Base-by-base conservation (phyloP, 35 echinoderm and acorn worm species). In the Stichopus chloronotus region DNA sequence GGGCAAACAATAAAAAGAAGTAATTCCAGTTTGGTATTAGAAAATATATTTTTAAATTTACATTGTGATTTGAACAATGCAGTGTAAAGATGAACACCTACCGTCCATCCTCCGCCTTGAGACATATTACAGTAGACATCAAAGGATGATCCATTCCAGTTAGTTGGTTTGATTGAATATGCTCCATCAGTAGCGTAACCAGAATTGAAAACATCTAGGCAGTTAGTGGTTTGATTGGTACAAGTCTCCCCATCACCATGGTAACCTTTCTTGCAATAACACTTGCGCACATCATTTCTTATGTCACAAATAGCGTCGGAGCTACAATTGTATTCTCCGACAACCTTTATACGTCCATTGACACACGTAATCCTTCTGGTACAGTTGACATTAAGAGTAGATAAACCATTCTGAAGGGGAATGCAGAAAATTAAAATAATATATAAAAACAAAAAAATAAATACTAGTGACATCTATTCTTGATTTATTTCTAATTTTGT, bases 111-210 rank as follows among this genome's bases (percentile, higher is more conserved):
- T 55, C 80, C 80, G 5, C 52, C 52, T 16, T 53, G 9, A 57
- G 52, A 43, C 80, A 83, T 83, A 12, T 55, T n/a, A 83, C 80
- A 83, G 80, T 19, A 83, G 0, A 83, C 80, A 8, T 56, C 55
- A 83, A 83, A 83, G 52, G 80, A 6, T 57, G 43, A 53, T 57
- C 23, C 30, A 55, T 53, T 55, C 80, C 80, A 56, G 22, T 83
- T 25, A 52, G 30, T 1, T 54, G 80, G 25, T 57, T 83, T 83
- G 24, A 83, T 83, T 9, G 55, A 5, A 23, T 83, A 54, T 53
- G 6, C 6, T 8, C 1, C 80, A 25, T 14, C 52, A 8, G 52
- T 7, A 4, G 69, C 2, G 6, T 16, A 43, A 83, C 6, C 80
- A 25, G 22, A 21, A 52, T 53, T 83, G 19, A 55, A 83, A 6